Conservation (phyloP, 1,140 invertebrate genomes). For the Drosophila busckii region DNA sequence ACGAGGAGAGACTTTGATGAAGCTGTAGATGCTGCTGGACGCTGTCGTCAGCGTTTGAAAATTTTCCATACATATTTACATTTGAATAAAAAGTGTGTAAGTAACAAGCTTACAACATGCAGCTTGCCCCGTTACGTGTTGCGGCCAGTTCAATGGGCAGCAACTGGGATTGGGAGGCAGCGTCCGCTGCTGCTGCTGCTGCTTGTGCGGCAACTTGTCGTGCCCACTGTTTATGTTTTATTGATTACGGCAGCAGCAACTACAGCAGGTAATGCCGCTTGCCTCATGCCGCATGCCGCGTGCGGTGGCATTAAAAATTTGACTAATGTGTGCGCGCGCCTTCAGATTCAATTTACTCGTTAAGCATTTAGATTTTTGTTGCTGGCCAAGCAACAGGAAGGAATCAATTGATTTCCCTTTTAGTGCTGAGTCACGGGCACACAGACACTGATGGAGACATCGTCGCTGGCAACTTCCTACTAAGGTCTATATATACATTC, state of each 20-base stretch:
- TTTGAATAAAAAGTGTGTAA: slow-evolving; percentile 1
- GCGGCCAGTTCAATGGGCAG: slow-evolving; percentile 48
- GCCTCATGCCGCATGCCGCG: slow-evolving; percentile 38
- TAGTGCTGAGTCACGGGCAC: slow-evolving; percentile 18
- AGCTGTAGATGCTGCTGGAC: neutral
- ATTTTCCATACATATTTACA: slow-evolving; percentile 6
- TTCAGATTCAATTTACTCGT: slow-evolving; percentile 73
- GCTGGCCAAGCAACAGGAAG: slow-evolving; percentile 50
- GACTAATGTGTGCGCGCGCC: slow-evolving; percentile 62
- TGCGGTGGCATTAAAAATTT: too few species aligned
- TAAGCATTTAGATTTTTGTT: slow-evolving; percentile 70
- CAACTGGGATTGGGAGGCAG: slow-evolving; percentile 4
- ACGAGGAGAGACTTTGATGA: slow-evolving; percentile 2
- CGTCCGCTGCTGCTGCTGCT: neutral
- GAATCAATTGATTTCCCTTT: slow-evolving; percentile 70
- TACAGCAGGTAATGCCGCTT: slow-evolving; percentile 51
- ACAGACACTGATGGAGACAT: slow-evolving; percentile 3
- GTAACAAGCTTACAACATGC: slow-evolving; percentile 15
- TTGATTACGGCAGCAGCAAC: slow-evolving; percentile 70
- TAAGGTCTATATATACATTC: slow-evolving; percentile 49
- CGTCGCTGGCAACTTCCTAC: slow-evolving; percentile 48
- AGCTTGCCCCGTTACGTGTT: slow-evolving; percentile 65
- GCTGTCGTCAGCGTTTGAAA: slow-evolving; percentile 17
- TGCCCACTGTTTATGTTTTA: slow-evolving; percentile 70
- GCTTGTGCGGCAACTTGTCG: slow-evolving; percentile 15